phyloP scores from a whole-genome alignment of 23 tunicate genomes.

The Ascidia mentula region DNA sequence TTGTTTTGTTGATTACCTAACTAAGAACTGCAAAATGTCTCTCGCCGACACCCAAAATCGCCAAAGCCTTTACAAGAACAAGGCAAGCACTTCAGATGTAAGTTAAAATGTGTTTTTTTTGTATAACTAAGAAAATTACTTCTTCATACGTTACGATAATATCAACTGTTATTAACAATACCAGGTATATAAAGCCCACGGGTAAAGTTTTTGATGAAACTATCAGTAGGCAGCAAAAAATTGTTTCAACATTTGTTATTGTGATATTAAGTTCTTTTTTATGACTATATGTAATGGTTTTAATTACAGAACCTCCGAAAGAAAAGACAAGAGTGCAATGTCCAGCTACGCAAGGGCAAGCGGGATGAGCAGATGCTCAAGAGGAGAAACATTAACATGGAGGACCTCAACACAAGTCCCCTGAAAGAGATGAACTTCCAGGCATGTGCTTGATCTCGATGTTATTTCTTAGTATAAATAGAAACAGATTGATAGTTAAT shows the following conservation, averaged over 20 bases:
- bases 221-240: no score
- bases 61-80: neutral
- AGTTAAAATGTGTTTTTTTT: neutral
- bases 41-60: neutral
- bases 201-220: no score
- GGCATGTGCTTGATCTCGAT: neutral
- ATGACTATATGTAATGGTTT: no score
- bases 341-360: slow-evolving; percentile 80
- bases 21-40: neutral
- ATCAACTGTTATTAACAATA: no score
- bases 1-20: no score
- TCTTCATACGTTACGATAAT: no score
- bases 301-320: slow-evolving; percentile 51
- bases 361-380: slow-evolving; percentile 92
- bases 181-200: no score
- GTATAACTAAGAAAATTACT: no score
- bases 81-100: slow-evolving; percentile 1
- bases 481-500: no score
- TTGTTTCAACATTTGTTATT: no score
- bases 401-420: slow-evolving; percentile 90
- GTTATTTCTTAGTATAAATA: no score
- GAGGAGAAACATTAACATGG: slow-evolving; percentile 87
- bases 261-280: no score
- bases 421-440: slow-evolving; percentile 77
- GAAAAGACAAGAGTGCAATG: slow-evolving; percentile 69